Conservation (phyloP, 2,113 vertebrate species). For the Kryptolebias marmoratus region DNA sequence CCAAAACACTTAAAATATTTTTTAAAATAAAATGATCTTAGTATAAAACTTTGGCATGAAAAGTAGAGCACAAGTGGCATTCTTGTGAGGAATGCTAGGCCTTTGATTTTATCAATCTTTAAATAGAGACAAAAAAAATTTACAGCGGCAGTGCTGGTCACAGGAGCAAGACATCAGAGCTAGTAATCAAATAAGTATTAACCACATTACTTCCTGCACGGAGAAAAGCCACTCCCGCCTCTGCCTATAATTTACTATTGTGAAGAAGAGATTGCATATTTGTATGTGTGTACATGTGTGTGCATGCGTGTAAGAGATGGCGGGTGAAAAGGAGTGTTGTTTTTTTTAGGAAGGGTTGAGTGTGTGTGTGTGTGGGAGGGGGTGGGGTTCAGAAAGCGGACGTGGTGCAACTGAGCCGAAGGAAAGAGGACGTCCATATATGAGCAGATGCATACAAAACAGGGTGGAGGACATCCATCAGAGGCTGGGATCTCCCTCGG, state of each 20-base stretch:
- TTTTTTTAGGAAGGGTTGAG: constrained; percentile 3
- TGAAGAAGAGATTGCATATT: constrained; percentile 51
- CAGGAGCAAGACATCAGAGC: constrained; percentile 35
- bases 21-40: too few relatives aligned
- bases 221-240: constrained; percentile 44
- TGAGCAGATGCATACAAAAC: constrained; percentile 65
- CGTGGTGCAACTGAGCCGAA: constrained; percentile 36
- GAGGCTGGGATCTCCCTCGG: constrained; percentile 44
- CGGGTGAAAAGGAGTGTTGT: not conserved
- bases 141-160: constrained; percentile 1
- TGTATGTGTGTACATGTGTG: constrained; percentile 23
- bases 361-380: constrained; percentile 20
- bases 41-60: too few relatives aligned
- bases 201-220: constrained; percentile 68
- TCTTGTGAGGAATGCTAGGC: too few relatives aligned
- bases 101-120: too few relatives aligned
- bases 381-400: constrained; percentile 55
- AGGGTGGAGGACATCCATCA: constrained; percentile 62
- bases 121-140: too few relatives aligned
- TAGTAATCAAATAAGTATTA: constrained; percentile 58
- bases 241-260: constrained; percentile 28
- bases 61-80: too few relatives aligned
- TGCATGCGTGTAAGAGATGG: not conserved
- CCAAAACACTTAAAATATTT: too few relatives aligned
- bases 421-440: constrained; percentile 76